Conservation (phyloP, 35 echinoderm and acorn worm species). For the Ophiothrix spiculata region DNA sequence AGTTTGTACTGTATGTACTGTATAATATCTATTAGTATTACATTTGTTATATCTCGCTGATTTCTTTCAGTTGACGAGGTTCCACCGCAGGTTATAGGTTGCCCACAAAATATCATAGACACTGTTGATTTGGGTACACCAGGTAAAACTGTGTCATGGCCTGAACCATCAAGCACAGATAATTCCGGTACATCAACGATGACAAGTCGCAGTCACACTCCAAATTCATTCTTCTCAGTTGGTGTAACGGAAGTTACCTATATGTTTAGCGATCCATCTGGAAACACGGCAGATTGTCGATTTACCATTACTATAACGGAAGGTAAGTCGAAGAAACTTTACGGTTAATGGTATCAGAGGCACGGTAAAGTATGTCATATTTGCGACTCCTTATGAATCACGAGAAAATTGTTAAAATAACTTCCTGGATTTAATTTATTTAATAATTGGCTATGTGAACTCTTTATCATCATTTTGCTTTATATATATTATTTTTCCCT, state of each 20-base stretch:
- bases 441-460: neutral
- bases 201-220: neutral
- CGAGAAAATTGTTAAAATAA: neutral
- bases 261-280: slow-evolving; percentile 47
- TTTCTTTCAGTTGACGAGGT: slow-evolving; percentile 36
- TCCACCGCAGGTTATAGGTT: slow-evolving; percentile 44
- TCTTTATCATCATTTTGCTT: neutral
- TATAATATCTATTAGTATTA: neutral
- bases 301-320: slow-evolving; percentile 40
- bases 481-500: neutral
- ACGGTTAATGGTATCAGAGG: neutral
- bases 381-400: neutral
- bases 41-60: neutral
- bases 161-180: slow-evolving; percentile 32
- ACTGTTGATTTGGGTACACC: slow-evolving; percentile 5
- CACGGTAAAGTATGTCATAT: neutral
- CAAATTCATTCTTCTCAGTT: slow-evolving; percentile 8
- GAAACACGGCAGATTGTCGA: slow-evolving; percentile 45
- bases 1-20: neutral
- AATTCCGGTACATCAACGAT: slow-evolving; percentile 19
- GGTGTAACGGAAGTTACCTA: slow-evolving; percentile 54
- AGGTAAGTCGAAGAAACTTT: neutral
- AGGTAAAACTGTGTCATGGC: slow-evolving; percentile 29
- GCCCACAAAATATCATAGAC: slow-evolving; percentile 36
- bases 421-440: neutral